Conservation (phyloP, 2,888 invertebrate species). For the Seladonia tumulorum region DNA sequence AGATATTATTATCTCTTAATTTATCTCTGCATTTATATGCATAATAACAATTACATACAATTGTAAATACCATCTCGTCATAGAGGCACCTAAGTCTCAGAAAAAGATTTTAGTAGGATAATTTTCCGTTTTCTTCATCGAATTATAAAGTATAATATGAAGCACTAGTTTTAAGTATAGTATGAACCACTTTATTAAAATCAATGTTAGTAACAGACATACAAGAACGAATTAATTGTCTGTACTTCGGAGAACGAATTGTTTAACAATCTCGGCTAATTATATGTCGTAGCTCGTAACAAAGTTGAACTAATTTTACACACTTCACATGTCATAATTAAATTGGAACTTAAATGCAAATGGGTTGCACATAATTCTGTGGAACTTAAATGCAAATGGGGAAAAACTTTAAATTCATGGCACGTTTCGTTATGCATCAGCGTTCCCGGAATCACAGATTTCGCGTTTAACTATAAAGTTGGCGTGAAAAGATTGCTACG, state of each 20-base stretch:
- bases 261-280: neutral
- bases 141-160: no score
- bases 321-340: slow-evolving; percentile 11
- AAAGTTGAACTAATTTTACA: neutral
- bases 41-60: no score
- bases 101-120: neutral
- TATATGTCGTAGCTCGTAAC: neutral
- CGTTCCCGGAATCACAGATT: slow-evolving; percentile 24
- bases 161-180: no score
- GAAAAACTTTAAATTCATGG: slow-evolving; percentile 28
- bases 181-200: neutral
- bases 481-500: slow-evolving; percentile 9
- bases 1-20: no score
- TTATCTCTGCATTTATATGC: no score
- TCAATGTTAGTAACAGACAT: neutral
- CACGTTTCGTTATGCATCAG: slow-evolving; percentile 27
- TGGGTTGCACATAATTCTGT: neutral
- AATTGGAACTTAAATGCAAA: slow-evolving; percentile 21
- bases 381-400: slow-evolving; percentile 16
- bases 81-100: no score
- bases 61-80: no score
- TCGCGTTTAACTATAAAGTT: slow-evolving; percentile 26
- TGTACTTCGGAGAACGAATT: neutral
- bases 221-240: neutral
- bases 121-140: neutral